Percentiles rank a stretch among this genome's conserved stretches.
Evolutionary conservation across 64 coral and sea anemone species (phyloP).

Genomic region (Pocillopora verrucosa): DNA sequence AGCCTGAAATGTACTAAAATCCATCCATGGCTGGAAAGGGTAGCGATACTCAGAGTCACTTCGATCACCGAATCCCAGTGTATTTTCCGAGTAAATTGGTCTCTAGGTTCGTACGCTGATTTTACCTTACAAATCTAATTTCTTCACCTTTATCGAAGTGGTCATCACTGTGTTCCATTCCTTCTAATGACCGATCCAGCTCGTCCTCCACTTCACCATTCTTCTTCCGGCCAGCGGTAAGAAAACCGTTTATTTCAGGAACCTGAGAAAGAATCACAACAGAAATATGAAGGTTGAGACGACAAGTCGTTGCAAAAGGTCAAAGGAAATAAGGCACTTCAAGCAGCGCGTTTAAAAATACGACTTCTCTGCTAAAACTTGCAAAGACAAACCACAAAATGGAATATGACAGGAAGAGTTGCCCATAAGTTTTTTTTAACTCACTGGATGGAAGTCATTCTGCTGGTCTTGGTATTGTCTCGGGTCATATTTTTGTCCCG

Average conservation of each 20-base stretch:
- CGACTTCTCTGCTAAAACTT: not conserved
- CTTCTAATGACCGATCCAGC: slow-evolving; percentile 63
- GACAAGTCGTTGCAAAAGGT: not conserved
- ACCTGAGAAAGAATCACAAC: not conserved
- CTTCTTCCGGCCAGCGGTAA: slow-evolving; percentile 54
- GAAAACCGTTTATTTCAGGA: slow-evolving; percentile 63
- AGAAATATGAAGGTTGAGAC: not conserved
- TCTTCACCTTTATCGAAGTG: slow-evolving; percentile 56
- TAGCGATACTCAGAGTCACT: too few relatives aligned
- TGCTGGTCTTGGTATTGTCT: slow-evolving; percentile 64
- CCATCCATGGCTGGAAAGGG: too few relatives aligned
- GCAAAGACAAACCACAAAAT: too few relatives aligned
- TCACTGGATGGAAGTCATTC: slow-evolving; percentile 65
- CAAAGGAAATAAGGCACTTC: too few relatives aligned
- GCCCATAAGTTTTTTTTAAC: not conserved
- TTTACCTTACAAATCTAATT: too few relatives aligned
- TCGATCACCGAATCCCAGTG: too few relatives aligned
- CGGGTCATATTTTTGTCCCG: slow-evolving; percentile 66
- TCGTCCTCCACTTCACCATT: slow-evolving; percentile 55
- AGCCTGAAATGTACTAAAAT: too few relatives aligned
- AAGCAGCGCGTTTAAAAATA: too few relatives aligned
- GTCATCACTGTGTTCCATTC: slow-evolving; percentile 50
- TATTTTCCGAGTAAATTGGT: too few relatives aligned
- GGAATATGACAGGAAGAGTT: too few relatives aligned
- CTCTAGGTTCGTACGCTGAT: too few relatives aligned